Conservation (phyloP, 23 tunicate species). For the Trididemnum nubilum region DNA sequence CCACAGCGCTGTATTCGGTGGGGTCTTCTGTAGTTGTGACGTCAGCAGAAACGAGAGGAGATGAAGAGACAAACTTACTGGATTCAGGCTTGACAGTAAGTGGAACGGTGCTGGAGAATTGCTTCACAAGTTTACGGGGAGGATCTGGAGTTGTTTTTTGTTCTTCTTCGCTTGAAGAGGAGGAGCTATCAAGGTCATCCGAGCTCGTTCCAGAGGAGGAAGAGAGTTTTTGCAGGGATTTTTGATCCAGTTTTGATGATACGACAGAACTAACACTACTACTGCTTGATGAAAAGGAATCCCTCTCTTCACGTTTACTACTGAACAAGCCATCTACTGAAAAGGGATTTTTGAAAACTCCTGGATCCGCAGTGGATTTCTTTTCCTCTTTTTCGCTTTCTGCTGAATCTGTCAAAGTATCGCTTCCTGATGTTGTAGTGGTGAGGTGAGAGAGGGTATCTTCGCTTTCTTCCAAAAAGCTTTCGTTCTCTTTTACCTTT, state of each 20-base stretch:
- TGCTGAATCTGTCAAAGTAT: conserved; percentile 8
- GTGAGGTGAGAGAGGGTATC: conserved; percentile 8
- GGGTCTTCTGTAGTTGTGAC: not conserved
- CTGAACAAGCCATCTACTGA: conserved; percentile 13
- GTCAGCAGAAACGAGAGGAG: not conserved
- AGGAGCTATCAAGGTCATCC: not conserved
- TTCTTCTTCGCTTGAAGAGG: conserved; percentile 9
- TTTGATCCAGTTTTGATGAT: not conserved
- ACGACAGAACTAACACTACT: conserved; percentile 3
- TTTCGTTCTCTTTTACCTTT: conserved; percentile 2
- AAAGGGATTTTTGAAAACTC: not conserved
- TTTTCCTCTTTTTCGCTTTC: not conserved
- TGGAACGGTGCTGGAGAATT: not conserved
- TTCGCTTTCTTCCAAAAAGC: conserved; percentile 59
- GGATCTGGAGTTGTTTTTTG: too few relatives aligned
- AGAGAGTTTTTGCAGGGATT: not conserved
- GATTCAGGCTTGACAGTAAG: conserved; percentile 1
- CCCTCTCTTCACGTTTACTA: not conserved
- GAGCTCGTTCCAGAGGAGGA: not conserved
- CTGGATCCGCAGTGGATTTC: not conserved
- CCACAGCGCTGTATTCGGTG: too few relatives aligned
- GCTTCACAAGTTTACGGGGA: not conserved
- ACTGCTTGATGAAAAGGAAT: conserved; percentile 30
- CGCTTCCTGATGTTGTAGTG: not conserved
- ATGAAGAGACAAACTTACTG: not conserved